Percentiles rank a stretch among this genome's conserved stretches.
Conservation (phyloP, 2,113 vertebrate genomes). For the Lampris incognitus region DNA sequence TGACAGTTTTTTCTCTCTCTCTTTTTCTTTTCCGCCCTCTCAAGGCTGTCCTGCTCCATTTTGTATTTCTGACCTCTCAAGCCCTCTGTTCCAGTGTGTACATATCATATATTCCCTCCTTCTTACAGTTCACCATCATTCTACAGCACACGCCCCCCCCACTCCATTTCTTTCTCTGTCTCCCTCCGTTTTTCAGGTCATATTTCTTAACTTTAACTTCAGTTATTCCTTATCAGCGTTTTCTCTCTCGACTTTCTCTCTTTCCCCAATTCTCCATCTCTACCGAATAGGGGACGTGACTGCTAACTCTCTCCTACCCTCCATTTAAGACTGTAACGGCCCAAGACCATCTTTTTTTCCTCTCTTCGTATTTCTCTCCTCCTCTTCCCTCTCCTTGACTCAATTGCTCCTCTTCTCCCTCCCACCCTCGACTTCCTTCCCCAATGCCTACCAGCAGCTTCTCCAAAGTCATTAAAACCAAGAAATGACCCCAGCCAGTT, state of each 20-base stretch:
- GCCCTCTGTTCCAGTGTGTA: no score
- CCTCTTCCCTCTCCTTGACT: not conserved
- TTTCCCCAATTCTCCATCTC: not conserved
- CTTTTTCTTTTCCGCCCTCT: constrained; percentile 5
- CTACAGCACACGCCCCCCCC: constrained; percentile 8
- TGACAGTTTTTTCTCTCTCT: constrained; percentile 9
- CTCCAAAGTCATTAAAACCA: not conserved
- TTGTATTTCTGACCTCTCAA: no score
- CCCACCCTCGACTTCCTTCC: not conserved
- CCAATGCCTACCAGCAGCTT: no score
- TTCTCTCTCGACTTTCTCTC: not conserved
- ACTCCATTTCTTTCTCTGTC: not conserved
- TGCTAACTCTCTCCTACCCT: not conserved
- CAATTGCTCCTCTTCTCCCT: constrained; percentile 3
- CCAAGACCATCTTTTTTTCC: constrained; percentile 22
- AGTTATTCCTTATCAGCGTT: not conserved
- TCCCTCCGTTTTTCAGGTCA: constrained; percentile 8
- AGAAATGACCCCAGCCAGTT: not conserved
- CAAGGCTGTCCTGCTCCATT: constrained; percentile 21
- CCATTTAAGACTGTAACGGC: constrained; percentile 19
- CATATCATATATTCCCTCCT: no score
- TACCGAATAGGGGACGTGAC: constrained; percentile 20
- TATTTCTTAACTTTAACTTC: not conserved
- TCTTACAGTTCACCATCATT: no score
- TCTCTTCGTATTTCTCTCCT: not conserved